Evolutionary conservation across 2,888 invertebrate genomes (phyloP).

Genomic region (Caenorhabditis sp.): DNA sequence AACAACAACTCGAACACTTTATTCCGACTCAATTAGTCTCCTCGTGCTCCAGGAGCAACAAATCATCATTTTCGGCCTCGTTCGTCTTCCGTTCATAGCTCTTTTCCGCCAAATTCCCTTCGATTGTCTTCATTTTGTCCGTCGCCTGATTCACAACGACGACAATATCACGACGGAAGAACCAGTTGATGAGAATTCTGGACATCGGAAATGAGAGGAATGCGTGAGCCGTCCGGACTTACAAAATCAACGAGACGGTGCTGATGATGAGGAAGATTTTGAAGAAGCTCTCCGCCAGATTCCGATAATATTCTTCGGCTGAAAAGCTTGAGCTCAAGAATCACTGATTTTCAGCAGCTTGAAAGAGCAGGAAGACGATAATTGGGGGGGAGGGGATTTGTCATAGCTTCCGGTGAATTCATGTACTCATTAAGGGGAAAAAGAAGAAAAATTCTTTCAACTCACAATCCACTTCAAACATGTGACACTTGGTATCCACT

Average conservation of each 20-base stretch:
- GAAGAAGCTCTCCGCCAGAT: slow-evolving; percentile 17
- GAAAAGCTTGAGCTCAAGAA: no score
- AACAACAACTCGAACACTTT: no score
- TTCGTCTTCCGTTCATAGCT: slow-evolving; percentile 6
- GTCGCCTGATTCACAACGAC: slow-evolving; percentile 12
- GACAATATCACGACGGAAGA: slow-evolving; percentile 31
- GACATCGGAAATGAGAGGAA: background rate
- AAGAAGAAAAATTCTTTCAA: no score
- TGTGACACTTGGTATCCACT: slow-evolving; percentile 12
- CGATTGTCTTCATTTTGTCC: slow-evolving; percentile 1
- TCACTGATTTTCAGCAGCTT: no score
- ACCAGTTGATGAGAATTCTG: slow-evolving; percentile 25
- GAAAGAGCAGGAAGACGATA: no score
- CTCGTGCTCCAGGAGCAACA: slow-evolving; percentile 21
- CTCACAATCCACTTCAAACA: slow-evolving; percentile 30
- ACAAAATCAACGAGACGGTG: slow-evolving; percentile 5
- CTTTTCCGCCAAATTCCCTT: background rate
- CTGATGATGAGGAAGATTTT: slow-evolving; percentile 19
- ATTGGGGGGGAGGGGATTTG: no score
- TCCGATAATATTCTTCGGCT: slow-evolving; percentile 25
- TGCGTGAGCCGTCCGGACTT: background rate
- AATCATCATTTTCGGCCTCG: background rate
- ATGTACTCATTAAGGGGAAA: no score
- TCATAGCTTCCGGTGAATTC: no score
- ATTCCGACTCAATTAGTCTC: no score